phyloP scores from a whole-genome alignment of 2,888 invertebrate genomes.

The Ellobium chinense region DNA sequence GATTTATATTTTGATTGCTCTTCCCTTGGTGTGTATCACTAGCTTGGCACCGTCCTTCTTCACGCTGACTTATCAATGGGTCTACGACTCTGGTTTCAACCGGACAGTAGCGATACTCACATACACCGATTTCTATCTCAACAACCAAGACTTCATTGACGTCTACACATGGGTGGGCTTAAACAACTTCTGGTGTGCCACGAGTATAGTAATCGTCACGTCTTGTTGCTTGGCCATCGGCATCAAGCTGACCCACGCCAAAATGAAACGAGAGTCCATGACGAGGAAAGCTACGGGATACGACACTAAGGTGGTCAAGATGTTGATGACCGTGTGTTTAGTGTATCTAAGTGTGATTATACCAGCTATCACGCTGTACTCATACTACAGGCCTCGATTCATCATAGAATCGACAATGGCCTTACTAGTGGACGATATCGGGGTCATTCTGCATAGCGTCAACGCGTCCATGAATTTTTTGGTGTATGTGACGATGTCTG shows the following conservation, averaged over 20 bases:
- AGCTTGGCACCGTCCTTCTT: constrained; percentile 1
- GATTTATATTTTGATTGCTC: not conserved
- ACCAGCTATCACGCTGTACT: not conserved
- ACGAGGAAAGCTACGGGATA: not conserved
- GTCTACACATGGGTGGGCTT: constrained; percentile 23
- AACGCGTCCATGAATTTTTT: constrained; percentile 20
- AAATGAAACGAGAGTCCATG: not conserved
- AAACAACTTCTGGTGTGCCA: constrained; percentile 1
- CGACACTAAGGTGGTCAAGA: constrained; percentile 16
- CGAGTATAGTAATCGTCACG: not conserved
- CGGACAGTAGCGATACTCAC: not conserved
- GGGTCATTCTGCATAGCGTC: not conserved
- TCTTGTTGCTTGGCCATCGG: constrained; percentile 12
- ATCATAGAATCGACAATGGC: not conserved
- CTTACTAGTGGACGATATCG: not conserved
- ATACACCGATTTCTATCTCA: constrained; percentile 1
- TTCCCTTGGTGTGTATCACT: not conserved
- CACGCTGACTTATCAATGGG: not conserved
- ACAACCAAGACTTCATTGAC: not conserved
- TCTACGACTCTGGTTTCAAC: not conserved
- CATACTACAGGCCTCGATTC: constrained; percentile 12
- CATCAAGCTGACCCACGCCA: not conserved
- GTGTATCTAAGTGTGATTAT: not conserved
- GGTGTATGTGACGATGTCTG: constrained; percentile 27
- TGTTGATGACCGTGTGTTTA: constrained; percentile 11